These are phyloP conservation scores for Phoxinus phoxinus DNA, from an alignment of 2,113 vertebrate genomes.

Conservation along the genomic window DNA sequence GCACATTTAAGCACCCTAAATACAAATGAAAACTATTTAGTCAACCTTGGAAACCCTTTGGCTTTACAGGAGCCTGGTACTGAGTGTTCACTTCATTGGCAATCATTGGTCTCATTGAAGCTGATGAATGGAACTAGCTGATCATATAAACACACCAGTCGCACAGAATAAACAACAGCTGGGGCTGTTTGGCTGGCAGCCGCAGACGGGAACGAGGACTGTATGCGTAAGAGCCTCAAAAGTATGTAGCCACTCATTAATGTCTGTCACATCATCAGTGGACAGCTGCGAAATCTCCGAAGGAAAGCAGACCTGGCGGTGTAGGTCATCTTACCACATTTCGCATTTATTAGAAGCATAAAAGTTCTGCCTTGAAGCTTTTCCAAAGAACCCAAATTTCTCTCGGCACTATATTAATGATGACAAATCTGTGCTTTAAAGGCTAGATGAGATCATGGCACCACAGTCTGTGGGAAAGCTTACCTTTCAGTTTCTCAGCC, in stretches of 20 bases:
- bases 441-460: conserved; percentile 29
- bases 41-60: conserved; percentile 12
- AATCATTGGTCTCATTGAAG: conserved; percentile 19
- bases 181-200: conserved; percentile 2
- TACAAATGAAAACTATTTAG: conserved; percentile 22
- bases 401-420: conserved; percentile 28
- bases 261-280: conserved; percentile 20
- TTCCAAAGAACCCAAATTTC: conserved; percentile 14
- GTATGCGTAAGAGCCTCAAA: not conserved
- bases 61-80: not conserved
- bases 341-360: not conserved
- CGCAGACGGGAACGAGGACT: conserved; percentile 21
- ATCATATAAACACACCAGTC: conserved; percentile 30
- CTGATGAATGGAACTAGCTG: conserved; percentile 33
- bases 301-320: conserved; percentile 12
- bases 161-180: conserved; percentile 53
- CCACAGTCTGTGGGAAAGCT: conserved; percentile 34
- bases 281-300: conserved; percentile 15
- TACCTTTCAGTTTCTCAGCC: conserved; percentile 94
- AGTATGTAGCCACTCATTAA: conserved; percentile 31
- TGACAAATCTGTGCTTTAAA: conserved; percentile 33
- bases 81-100: conserved; percentile 14
- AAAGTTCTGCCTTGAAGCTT: conserved; percentile 31
- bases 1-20: not conserved
- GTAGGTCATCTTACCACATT: conserved; percentile 28